Percentiles rank a stretch among this genome's conserved stretches.
Evolutionary conservation across 1,140 invertebrate genomes (phyloP).

Genomic region (Monomorium pharaonis): DNA sequence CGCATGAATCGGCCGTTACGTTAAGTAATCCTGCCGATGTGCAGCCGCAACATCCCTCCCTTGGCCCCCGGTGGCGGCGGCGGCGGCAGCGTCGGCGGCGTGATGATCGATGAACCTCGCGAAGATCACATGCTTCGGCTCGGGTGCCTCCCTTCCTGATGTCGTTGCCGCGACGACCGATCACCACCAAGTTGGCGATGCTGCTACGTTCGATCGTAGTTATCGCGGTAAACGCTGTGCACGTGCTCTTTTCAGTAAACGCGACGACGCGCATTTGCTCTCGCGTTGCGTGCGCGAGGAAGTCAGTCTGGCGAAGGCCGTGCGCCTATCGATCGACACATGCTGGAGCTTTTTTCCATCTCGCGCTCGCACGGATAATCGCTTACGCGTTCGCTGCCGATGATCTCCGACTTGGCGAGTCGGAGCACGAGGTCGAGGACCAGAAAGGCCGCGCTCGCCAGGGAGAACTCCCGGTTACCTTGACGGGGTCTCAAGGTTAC

Average conservation of each 20-base stretch:
- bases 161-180: not conserved
- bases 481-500: constrained; percentile 35
- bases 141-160: not conserved
- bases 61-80: too few species aligned
- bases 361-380: constrained; percentile 50
- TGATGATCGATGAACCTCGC: constrained; percentile 23
- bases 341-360: constrained; percentile 33
- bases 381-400: not conserved
- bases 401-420: not conserved
- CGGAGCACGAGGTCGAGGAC: not conserved
- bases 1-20: not conserved
- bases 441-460: not conserved
- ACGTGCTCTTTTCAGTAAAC: constrained; percentile 11
- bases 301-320: constrained; percentile 44
- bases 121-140: constrained; percentile 24
- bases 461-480: constrained; percentile 14
- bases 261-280: not conserved
- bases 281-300: constrained; percentile 48
- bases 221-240: not conserved
- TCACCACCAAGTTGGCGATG: not conserved
- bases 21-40: constrained; percentile 54
- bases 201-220: not conserved
- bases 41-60: constrained; percentile 44
- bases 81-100: too few species aligned
- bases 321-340: constrained; percentile 47